Evolutionary conservation across 2,113 vertebrate species (phyloP), one percentile per base, ranked within the genome.

Genomic region (Podarcis muralis): DNA sequence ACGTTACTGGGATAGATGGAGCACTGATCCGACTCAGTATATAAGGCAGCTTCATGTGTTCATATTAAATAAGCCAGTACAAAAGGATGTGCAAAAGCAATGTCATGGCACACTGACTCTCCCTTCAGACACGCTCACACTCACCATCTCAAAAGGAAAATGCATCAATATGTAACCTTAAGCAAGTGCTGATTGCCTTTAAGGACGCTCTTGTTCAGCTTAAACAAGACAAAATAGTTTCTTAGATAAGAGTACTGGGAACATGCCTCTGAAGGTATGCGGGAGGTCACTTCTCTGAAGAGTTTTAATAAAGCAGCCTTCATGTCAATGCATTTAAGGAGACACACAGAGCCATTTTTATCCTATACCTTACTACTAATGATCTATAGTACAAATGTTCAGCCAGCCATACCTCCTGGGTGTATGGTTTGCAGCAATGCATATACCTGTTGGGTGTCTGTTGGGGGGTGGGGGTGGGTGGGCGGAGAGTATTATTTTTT

Each of bases 281-380:
- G 94, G 96, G 90, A 95, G 97, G 95, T 97, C 96, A 96, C 96
- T 96, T 97, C 95, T 96, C 94, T 94, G 94, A 89, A 97, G 96
- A 96, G 78, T 48, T 92, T 77, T 93, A 98, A 95, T 97, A 97
- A 98, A 99, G 98, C 98, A 98, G 98, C 98, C 98, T 98, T 97
- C 97, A 98, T 98, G 98, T 98, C 98, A 98, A 98, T 97, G 97
- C 97, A 96, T 96, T 53, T 96, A 96, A 97, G 97, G 92, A 95
- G 97, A 98, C 97, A 97, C 98, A 98, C 97, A 98, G 97, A 98
- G 97, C 98, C 97, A 95, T 96, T 84, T 84, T 35, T 68, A 94
- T 92, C 90, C 96, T 96, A 96, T 88, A 95, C 93, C 96, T 97
- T 96, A 95, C 96, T 96, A 97, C 95, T 96, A 97, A 95, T 80